Evolutionary conservation across 2,113 vertebrate species (phyloP), one percentile per base, ranked within the genome.

Genomic region (Toxostoma redivivum): DNA sequence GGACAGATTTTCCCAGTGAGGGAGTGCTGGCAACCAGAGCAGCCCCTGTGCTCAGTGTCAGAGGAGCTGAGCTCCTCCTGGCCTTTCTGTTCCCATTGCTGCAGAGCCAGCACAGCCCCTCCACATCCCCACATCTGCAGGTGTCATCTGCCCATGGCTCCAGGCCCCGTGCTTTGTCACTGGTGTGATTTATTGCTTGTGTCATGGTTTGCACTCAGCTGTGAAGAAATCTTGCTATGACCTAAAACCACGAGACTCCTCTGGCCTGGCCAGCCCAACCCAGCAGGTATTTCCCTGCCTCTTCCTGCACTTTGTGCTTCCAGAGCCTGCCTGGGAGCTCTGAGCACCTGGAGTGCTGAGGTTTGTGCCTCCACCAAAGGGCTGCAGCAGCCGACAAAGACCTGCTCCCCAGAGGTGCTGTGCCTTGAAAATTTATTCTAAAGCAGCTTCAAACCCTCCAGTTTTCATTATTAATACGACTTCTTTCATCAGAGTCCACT

Each of bases 401-500:
- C 40, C 73, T 12, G 71, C 45, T 94, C 86, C 76, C 33, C 10
- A 61, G 91, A 76, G 76, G 40, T 37, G 83, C 60, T 23, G 15
- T n/a, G 90, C 78, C 87, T 94, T 87, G 70, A 48, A 94, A 79
- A 87, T 44, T 20, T 17, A 56, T 53, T 94, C 92, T 33, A 79
- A 94, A 81, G 81, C 89, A 67, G 90, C 92, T 94, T 95, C 87
- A 96, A 61, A 94, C 74, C 13, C 57, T 60, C 78, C 31, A 11
- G 35, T 56, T 89, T 96, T 57, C 78, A 85, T 95, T 95, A 94
- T 94, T 91, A 84, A 93, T 91, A 81, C 3, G 2, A 37, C 57
- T 93, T 38, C 88, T 93, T 96, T 92, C 95, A 93, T 87, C 90
- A 72, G 70, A n/a, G 85, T 57, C 81, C 81, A 91, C 78, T 94